phyloP scores from a whole-genome alignment of 2,113 vertebrate species.

The Hemichromis elongatus region DNA sequence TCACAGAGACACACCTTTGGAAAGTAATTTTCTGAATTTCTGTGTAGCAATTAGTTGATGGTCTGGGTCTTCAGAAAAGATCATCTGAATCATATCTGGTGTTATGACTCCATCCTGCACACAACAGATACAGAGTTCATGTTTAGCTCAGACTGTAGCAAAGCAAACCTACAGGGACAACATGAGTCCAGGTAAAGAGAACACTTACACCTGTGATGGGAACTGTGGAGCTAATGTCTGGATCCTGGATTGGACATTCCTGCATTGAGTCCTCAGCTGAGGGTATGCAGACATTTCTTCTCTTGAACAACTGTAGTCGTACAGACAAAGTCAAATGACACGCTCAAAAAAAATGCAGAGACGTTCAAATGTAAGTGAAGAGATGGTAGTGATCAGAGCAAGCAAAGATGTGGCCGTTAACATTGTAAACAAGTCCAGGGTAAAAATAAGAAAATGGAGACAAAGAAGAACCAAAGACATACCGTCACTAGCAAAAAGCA shows the following conservation, averaged over 20 bases:
- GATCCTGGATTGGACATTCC: slow-evolving; percentile 89
- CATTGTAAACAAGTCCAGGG: accelerated
- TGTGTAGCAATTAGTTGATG: slow-evolving; percentile 89
- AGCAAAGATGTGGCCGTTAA: background rate
- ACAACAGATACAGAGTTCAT: background rate
- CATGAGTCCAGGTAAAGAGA: too few relatives aligned
- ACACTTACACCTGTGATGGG: slow-evolving; percentile 81
- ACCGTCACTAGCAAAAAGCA: background rate
- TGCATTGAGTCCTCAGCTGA: slow-evolving; percentile 85
- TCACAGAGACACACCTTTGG: slow-evolving; percentile 76
- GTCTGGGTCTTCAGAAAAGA: slow-evolving; percentile 87
- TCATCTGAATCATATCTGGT: slow-evolving; percentile 89
- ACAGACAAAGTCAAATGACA: background rate
- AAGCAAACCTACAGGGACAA: background rate
- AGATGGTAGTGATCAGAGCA: accelerated
- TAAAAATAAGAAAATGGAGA: background rate
- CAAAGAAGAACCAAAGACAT: background rate
- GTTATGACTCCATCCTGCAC: slow-evolving; percentile 89
- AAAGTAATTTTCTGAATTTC: slow-evolving; percentile 89
- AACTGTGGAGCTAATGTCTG: slow-evolving; percentile 88
- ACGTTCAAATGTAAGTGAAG: background rate
- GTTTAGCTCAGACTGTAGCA: background rate
- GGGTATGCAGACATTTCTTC: slow-evolving; percentile 84
- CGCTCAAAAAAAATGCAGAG: background rate
- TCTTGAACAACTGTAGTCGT: slow-evolving; percentile 84